Evolutionary conservation across 2,888 invertebrate species (phyloP).

Genomic region (Aethes cnicana): DNA sequence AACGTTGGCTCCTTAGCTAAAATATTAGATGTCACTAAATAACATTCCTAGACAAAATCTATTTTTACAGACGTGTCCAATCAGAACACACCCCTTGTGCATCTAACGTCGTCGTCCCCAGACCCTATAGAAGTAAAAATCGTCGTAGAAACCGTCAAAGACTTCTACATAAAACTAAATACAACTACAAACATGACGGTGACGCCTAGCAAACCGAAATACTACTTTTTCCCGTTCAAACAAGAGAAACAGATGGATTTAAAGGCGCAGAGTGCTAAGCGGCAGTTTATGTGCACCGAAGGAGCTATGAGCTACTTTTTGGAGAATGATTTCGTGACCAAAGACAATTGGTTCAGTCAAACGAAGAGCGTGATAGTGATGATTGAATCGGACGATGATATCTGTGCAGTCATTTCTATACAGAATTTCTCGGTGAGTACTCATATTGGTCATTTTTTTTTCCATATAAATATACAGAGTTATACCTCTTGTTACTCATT

Average conservation of each 20-base stretch:
- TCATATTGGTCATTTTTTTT: neutral
- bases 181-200: conserved; percentile 64
- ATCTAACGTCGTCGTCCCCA: conserved; percentile 85
- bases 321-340: conserved; percentile 41
- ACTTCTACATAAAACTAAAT: conserved; percentile 82
- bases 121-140: conserved; percentile 82
- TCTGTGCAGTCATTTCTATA: conserved; percentile 90
- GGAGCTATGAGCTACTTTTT: conserved; percentile 42
- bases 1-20: too few relatives aligned
- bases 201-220: conserved; percentile 75
- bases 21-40: too few relatives aligned
- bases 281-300: conserved; percentile 81
- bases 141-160: conserved; percentile 78
- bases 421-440: conserved; percentile 87
- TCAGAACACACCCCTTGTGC: conserved; percentile 83
- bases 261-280: conserved; percentile 50
- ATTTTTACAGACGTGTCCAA: conserved; percentile 59
- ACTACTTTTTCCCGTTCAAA: conserved; percentile 80
- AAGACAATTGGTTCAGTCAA: conserved; percentile 55
- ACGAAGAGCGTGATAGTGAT: conserved; percentile 83
- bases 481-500: too few relatives aligned
- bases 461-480: neutral
- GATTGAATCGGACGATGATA: conserved; percentile 84
- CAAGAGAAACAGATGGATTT: conserved; percentile 57
- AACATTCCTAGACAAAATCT: neutral